phyloP scores from a whole-genome alignment of 2,888 invertebrate genomes.

The Coleophora deauratella region DNA sequence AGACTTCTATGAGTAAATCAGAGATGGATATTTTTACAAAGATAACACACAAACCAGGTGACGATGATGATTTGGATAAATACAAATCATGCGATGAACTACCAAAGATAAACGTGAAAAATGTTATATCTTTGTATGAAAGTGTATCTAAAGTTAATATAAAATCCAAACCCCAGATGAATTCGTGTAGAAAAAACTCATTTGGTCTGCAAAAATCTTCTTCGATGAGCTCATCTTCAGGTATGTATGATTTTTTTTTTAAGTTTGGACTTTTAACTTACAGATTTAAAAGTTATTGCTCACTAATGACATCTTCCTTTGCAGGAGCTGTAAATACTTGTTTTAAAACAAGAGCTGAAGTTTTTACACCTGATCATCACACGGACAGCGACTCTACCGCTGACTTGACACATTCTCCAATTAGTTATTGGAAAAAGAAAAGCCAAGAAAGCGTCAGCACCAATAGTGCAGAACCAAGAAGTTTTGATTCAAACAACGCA shows the following conservation, averaged over 20 bases:
- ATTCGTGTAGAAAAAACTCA: conserved; percentile 25
- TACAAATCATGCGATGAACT: conserved; percentile 61
- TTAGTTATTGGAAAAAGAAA: conserved; percentile 7
- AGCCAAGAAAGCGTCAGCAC: conserved; percentile 26
- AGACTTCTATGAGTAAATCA: conserved; percentile 57
- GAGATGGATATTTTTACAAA: conserved; percentile 68
- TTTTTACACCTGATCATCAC: not conserved
- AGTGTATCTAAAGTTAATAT: conserved; percentile 44
- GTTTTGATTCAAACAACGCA: conserved; percentile 31
- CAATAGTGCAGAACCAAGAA: conserved; percentile 30
- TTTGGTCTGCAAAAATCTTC: conserved; percentile 30
- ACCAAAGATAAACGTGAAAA: conserved; percentile 60
- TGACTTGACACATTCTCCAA: conserved; percentile 10
- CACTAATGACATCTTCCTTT: conserved; percentile 8
- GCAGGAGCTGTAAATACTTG: conserved; percentile 35
- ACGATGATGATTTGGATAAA: conserved; percentile 48
- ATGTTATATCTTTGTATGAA: conserved; percentile 58
- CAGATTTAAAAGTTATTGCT: no score
- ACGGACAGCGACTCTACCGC: conserved; percentile 1
- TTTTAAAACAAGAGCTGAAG: conserved; percentile 4
- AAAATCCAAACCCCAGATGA: conserved; percentile 26
- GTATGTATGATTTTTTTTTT: conserved; percentile 24
- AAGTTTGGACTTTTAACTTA: not conserved
- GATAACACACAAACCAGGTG: conserved; percentile 26
- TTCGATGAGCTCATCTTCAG: conserved; percentile 43